phyloP scores from a whole-genome alignment of 2,113 vertebrate genomes.

The Nannobrachium achirus region DNA sequence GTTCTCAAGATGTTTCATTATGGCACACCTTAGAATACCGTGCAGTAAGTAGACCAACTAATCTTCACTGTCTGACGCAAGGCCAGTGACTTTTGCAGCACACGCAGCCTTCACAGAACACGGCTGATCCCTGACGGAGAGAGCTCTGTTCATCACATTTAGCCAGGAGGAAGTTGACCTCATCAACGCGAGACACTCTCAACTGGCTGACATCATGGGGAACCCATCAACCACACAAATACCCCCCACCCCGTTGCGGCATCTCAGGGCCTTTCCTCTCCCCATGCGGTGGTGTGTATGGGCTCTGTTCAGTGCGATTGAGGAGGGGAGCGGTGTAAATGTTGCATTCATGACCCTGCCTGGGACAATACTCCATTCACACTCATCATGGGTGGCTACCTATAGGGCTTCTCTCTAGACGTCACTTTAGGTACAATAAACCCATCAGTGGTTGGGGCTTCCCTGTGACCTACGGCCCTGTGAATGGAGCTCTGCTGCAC shows the following conservation, averaged over 20 bases:
- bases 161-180: constrained; percentile 64
- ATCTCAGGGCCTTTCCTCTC: constrained; percentile 47
- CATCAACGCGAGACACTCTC: constrained; percentile 60
- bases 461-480: constrained; percentile 11
- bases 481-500: constrained; percentile 45
- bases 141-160: constrained; percentile 53
- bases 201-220: constrained; percentile 62
- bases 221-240: constrained; percentile 36
- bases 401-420: constrained; percentile 42
- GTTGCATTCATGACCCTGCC: constrained; percentile 30
- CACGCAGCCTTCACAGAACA: constrained; percentile 21
- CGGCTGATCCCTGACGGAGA: constrained; percentile 10
- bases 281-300: constrained; percentile 23
- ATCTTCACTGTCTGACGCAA: too few species aligned
- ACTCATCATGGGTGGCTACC: constrained; percentile 10
- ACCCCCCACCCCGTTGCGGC: constrained; percentile 28
- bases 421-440: constrained; percentile 49
- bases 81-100: too few species aligned
- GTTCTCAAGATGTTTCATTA: too few species aligned
- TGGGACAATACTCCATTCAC: constrained; percentile 53
- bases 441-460: constrained; percentile 31
- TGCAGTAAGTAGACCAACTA: too few species aligned
- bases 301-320: constrained; percentile 14
- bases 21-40: too few species aligned
- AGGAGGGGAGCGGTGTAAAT: constrained; percentile 22